A percentile compares a stretch with the other conserved stretches of the same genome.
Conservation (phyloP, 2,113 vertebrate genomes). For the Aleadryas rufinucha region DNA sequence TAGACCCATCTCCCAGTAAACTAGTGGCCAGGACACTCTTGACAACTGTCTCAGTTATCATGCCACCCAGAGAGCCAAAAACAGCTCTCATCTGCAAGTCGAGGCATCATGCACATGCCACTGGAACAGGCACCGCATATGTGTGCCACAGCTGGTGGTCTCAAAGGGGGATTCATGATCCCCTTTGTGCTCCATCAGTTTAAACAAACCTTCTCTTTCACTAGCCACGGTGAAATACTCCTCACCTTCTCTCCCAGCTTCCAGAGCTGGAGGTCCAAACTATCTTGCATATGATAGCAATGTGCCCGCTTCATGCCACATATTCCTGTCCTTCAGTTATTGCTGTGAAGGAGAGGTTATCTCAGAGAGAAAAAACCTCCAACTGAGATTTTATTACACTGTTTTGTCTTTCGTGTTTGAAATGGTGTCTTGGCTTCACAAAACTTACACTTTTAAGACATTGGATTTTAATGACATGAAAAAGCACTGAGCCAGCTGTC, state of each 20-base stretch:
- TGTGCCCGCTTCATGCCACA: background rate
- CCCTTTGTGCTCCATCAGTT: background rate
- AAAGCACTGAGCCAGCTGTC: conserved; percentile 50
- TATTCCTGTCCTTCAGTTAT: background rate
- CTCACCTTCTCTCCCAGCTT: background rate
- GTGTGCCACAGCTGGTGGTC: background rate
- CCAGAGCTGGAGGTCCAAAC: background rate
- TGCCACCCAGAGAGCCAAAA: background rate
- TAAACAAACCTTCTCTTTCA: background rate
- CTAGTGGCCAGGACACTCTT: background rate
- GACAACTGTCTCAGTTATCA: background rate
- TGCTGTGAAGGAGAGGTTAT: background rate
- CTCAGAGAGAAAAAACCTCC: background rate
- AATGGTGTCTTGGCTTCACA: background rate
- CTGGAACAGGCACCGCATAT: background rate
- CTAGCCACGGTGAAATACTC: background rate
- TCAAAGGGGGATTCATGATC: background rate
- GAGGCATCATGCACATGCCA: accelerated
- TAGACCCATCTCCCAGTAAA: background rate
- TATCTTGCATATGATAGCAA: background rate
- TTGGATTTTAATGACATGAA: conserved; percentile 51
- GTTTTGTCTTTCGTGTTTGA: background rate
- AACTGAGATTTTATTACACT: background rate
- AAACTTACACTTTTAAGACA: conserved; percentile 25
- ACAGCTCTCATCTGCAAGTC: background rate